Evolutionary conservation across 2,888 invertebrate genomes (phyloP).

Genomic region (Thymelicus sylvestris): DNA sequence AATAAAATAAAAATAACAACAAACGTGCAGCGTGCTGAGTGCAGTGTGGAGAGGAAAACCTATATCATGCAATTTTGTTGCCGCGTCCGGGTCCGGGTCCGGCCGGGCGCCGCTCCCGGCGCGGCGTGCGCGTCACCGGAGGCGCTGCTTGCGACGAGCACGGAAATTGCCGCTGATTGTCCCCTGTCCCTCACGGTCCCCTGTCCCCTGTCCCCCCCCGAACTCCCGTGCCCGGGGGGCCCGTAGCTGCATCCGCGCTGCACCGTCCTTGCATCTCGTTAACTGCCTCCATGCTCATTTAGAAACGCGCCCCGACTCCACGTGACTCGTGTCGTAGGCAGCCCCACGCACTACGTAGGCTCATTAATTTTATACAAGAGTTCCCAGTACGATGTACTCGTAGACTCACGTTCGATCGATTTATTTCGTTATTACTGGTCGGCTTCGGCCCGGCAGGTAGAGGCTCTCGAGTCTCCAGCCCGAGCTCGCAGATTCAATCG

Average conservation of each 20-base stretch:
- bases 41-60: slow-evolving; percentile 24
- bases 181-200: neutral
- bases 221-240: neutral
- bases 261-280: slow-evolving; percentile 4
- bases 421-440: no score
- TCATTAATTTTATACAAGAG: no score
- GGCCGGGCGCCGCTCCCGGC: no score
- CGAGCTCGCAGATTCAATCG: no score
- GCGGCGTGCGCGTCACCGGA: slow-evolving; percentile 15
- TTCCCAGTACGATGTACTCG: no score
- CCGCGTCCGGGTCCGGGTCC: slow-evolving; percentile 3
- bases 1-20: no score
- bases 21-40: neutral
- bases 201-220: neutral
- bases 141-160: slow-evolving; percentile 9
- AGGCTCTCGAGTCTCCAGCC: no score
- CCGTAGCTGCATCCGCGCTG: neutral
- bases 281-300: neutral
- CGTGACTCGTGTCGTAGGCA: neutral
- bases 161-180: slow-evolving; percentile 29
- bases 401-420: no score
- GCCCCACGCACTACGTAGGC: no score
- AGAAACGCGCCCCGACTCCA: no score
- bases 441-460: no score
- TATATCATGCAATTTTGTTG: slow-evolving; percentile 29